Evolutionary conservation across 2,797 vertebrate species (phyloP).

Genomic region (Epinephelus malabaricus): DNA sequence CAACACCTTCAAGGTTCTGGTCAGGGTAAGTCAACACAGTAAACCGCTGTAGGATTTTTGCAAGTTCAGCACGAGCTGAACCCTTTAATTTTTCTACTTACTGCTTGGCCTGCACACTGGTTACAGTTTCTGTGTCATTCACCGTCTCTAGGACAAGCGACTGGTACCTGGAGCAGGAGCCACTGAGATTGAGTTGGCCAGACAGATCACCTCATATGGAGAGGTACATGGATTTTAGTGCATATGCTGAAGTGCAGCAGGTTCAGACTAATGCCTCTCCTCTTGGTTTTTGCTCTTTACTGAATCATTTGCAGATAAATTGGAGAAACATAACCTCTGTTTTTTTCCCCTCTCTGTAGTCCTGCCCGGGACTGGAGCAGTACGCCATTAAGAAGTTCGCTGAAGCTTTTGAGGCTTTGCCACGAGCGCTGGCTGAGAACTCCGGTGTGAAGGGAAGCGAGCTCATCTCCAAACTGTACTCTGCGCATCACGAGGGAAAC

Average conservation of each 20-base stretch:
- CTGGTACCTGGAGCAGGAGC: constrained; percentile 96
- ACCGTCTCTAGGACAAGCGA: constrained; percentile 90
- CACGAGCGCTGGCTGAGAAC: constrained; percentile 96
- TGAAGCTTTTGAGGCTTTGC: constrained; percentile 94
- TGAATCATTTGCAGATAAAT: background rate
- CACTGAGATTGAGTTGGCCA: constrained; percentile 97
- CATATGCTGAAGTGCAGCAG: background rate
- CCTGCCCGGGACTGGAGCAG: constrained; percentile 96
- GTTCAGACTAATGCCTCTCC: background rate
- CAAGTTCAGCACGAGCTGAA: background rate
- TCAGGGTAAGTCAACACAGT: constrained; percentile 86
- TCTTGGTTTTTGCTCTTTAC: background rate
- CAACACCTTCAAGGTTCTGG: constrained; percentile 98
- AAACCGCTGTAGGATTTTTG: background rate
- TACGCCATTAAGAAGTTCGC: constrained; percentile 99
- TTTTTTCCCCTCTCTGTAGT: constrained; percentile 78
- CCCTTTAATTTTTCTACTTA: background rate
- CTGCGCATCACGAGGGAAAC: constrained; percentile 96
- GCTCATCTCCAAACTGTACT: constrained; percentile 96
- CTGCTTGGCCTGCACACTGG: background rate
- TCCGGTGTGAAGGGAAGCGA: constrained; percentile 96
- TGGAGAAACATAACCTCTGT: background rate
- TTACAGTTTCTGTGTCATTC: constrained; percentile 38
- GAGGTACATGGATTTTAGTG: constrained; percentile 86
- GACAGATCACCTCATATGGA: constrained; percentile 94